Base-by-base conservation (phyloP, 2,797 vertebrate genomes). In the Eulemur coronatus region DNA sequence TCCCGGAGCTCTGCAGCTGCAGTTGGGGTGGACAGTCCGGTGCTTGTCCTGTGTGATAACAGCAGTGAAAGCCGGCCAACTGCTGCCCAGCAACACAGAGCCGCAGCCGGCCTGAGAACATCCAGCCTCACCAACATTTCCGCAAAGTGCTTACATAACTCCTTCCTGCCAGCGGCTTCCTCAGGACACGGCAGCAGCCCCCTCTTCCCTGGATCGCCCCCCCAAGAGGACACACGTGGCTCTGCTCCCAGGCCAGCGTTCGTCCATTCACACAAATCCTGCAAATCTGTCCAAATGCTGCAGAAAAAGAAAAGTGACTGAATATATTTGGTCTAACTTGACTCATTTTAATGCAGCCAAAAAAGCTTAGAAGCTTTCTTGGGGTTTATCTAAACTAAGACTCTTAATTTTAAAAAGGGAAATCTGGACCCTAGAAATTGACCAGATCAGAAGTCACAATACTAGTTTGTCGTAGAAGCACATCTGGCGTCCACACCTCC, bases 41-140 rank as follows among this genome's bases (percentile, higher is more conserved):
- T 14, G 8, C 67, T 43, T 95, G 92, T 88, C 95, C 85, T 78
- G 30, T 11, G 5, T n/a, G 63, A 41, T 55, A 72, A 87, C 13
- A 3, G 69, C 73, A 26, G 15, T n/a, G n/a, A 70, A 48, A 86
- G 55, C 41, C 0, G 0, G 69, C 85, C 92, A 89, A 13, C 69
- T 14, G 92, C 78, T 63, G 82, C 91, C 78, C 41, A 22, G 96
- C 94, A 91, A 92, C 22, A 6, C 61, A 22, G 76, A 88, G 67
- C 87, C 12, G 33, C 78, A 38, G 92, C 50, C 61, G n/a, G 79
- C 65, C 7, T 0, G 28, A 48, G 86, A 84, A 33, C 63, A 76
- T 57, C 85, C 75, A 55, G 8, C 75, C 4, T 87, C 43, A 8
- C 41, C n/a, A 17, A 41, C 48, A 28, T 82, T 93, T 91, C 80